phyloP scores from a whole-genome alignment of 2,888 invertebrate genomes.

The Aquatica leii region DNA sequence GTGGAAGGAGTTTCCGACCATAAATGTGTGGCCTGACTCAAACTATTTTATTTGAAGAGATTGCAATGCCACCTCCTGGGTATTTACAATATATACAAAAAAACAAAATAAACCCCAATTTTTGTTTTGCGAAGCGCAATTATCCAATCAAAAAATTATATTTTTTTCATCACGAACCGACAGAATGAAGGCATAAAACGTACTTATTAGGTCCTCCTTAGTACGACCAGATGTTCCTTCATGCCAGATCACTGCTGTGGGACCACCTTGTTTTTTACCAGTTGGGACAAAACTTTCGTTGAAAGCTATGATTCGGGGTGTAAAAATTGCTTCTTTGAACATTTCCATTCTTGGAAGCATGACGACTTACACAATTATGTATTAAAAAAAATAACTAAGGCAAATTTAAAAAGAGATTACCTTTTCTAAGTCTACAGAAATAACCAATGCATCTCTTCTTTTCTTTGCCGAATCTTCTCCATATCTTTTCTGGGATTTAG shows the following conservation, averaged over 20 bases:
- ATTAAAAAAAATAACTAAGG: slow-evolving; percentile 1
- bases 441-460: background rate
- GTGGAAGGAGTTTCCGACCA: slow-evolving; percentile 34
- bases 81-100: slow-evolving; percentile 36
- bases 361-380: slow-evolving; percentile 2
- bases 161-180: slow-evolving; percentile 24
- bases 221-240: slow-evolving; percentile 18
- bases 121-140: slow-evolving; percentile 38
- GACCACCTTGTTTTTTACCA: background rate
- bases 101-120: slow-evolving; percentile 34
- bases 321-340: slow-evolving; percentile 26
- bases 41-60: slow-evolving; percentile 31
- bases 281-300: slow-evolving; percentile 13
- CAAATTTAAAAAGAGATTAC: slow-evolving; percentile 12
- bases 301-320: slow-evolving; percentile 12
- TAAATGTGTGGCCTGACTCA: slow-evolving; percentile 34
- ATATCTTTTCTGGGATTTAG: background rate
- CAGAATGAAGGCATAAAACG: slow-evolving; percentile 35
- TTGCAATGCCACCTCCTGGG: slow-evolving; percentile 18
- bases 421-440: slow-evolving; percentile 28
- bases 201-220: slow-evolving; percentile 28
- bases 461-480: slow-evolving; percentile 2
- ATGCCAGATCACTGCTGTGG: slow-evolving; percentile 23
- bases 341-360: slow-evolving; percentile 22
- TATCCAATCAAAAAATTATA: slow-evolving; percentile 34